These are phyloP conservation scores for Lamellibrachia luymesi DNA, from an alignment of 1,140 invertebrate genomes.

Conservation along the genomic window DNA sequence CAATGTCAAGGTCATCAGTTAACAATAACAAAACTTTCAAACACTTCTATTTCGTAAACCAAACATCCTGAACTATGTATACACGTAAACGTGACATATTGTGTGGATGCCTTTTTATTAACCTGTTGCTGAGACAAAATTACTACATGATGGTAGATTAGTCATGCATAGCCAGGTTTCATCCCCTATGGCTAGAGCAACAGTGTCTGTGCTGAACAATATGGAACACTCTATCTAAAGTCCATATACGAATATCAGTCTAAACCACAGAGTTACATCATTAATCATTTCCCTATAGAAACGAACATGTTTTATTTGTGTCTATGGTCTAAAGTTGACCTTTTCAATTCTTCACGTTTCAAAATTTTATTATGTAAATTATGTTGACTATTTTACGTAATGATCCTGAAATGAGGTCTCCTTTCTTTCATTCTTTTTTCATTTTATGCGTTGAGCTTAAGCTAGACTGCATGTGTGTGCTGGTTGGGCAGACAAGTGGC, in stretches of 20 bases:
- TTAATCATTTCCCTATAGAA: neutral
- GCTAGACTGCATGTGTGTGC: neutral
- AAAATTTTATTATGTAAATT: neutral
- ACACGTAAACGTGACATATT: neutral
- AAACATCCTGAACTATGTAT: too few species aligned
- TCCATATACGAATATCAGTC: neutral
- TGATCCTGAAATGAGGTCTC: neutral
- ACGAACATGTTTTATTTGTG: neutral
- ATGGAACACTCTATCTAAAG: neutral
- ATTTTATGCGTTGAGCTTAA: neutral
- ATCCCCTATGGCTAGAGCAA: neutral
- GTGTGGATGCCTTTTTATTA: neutral
- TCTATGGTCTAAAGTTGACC: too few species aligned
- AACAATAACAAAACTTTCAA: neutral
- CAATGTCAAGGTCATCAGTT: neutral
- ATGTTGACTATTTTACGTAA: neutral
- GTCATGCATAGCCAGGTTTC: neutral
- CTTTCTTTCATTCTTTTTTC: neutral
- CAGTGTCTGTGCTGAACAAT: neutral
- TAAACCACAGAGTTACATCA: neutral
- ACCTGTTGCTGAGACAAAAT: neutral
- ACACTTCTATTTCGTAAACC: neutral
- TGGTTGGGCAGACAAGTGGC: neutral
- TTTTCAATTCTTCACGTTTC: neutral
- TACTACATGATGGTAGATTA: neutral